These are phyloP conservation scores for Microtus agrestis DNA, from an alignment of 2,797 vertebrate genomes.

Conservation along the genomic window DNA sequence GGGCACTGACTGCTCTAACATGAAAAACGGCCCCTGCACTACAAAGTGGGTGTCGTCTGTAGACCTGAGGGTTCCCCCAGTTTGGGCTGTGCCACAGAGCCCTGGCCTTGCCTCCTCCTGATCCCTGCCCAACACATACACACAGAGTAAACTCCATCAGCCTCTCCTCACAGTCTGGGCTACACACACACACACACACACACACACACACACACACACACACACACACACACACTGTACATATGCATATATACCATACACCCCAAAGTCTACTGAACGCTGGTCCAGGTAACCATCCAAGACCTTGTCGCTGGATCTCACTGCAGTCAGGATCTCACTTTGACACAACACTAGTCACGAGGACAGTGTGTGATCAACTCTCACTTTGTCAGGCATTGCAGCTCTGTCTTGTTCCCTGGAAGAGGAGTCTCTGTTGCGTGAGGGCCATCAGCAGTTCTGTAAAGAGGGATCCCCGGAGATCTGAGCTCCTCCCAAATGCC, in stretches of 20 bases:
- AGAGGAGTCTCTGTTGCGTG: neutral
- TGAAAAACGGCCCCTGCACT: too few species aligned
- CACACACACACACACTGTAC: neutral
- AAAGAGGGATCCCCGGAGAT: neutral
- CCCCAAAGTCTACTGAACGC: neutral
- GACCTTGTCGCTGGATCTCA: neutral
- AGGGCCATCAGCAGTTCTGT: neutral
- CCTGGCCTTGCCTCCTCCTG: too few species aligned
- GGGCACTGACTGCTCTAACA: accelerated
- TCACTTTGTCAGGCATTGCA: neutral
- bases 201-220: neutral
- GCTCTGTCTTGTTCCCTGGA: neutral
- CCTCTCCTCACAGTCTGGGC: neutral
- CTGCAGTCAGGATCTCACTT: neutral
- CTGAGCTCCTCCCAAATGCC: neutral
- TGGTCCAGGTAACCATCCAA: neutral
- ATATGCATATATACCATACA: neutral
- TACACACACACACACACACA: neutral
- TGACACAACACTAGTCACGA: neutral
- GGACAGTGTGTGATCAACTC: too few species aligned
- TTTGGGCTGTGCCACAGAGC: neutral
- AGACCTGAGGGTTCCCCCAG: neutral
- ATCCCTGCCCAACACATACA: neutral
- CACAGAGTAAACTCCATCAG: neutral
- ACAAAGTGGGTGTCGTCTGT: neutral